phyloP scores from a whole-genome alignment of 1,140 invertebrate species.

The Drosophila kohkoa region DNA sequence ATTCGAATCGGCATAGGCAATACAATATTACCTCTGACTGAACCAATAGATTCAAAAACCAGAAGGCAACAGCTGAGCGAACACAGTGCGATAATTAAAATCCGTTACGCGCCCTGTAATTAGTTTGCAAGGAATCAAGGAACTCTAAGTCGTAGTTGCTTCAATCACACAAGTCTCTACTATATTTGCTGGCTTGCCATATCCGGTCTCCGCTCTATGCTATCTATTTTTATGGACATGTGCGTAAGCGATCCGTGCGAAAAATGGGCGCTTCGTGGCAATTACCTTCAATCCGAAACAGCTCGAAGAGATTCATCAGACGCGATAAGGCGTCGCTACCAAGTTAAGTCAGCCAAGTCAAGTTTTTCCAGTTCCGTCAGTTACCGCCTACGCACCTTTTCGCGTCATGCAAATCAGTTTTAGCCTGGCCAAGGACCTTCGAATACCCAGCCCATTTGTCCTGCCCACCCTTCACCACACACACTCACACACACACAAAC shows the following conservation, averaged over 20 bases:
- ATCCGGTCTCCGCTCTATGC: conserved; percentile 50
- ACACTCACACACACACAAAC: conserved; percentile 32
- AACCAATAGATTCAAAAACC: not conserved
- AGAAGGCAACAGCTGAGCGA: conserved; percentile 68
- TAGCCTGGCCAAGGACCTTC: conserved; percentile 34
- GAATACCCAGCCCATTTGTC: not conserved
- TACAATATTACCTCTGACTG: not conserved
- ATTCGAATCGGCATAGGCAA: not conserved
- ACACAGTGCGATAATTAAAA: conserved; percentile 73
- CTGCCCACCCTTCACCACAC: conserved; percentile 4
- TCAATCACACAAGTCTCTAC: not conserved
- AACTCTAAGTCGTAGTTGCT: conserved; percentile 11
- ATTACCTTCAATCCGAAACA: conserved; percentile 75
- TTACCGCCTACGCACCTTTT: conserved; percentile 77
- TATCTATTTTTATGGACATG: conserved; percentile 81
- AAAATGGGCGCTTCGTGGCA: conserved; percentile 83
- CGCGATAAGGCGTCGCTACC: conserved; percentile 54
- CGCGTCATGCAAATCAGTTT: conserved; percentile 78
- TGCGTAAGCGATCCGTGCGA: conserved; percentile 83
- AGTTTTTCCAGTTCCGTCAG: conserved; percentile 33
- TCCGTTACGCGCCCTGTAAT: conserved; percentile 78
- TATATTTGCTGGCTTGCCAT: conserved; percentile 18
- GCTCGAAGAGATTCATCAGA: conserved; percentile 64
- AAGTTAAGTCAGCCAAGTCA: not conserved
- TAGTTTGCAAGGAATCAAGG: conserved; percentile 45